phyloP scores from a whole-genome alignment of 2,888 invertebrate species.

The Stenodera caucasica region DNA sequence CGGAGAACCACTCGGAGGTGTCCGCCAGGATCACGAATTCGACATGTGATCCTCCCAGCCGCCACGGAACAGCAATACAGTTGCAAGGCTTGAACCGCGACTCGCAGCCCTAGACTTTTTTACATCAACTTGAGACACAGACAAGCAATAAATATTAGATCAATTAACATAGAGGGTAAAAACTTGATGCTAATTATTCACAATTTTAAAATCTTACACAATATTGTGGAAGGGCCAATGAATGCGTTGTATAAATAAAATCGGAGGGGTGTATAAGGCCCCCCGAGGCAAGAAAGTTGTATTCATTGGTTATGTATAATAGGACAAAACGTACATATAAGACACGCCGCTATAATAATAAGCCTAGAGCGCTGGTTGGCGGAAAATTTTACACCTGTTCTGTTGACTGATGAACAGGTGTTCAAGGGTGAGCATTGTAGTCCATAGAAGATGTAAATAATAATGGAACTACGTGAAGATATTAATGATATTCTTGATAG shows the following conservation, averaged over 20 bases:
- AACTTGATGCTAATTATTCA: too few relatives aligned
- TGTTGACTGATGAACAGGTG: conserved; percentile 8
- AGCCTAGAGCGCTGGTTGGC: not conserved
- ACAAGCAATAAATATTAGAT: too few relatives aligned
- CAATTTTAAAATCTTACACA: too few relatives aligned
- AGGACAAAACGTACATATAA: not conserved
- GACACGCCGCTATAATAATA: not conserved
- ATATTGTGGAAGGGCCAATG: not conserved
- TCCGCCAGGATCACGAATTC: not conserved
- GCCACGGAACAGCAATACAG: not conserved
- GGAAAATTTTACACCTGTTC: not conserved
- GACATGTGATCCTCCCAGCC: not conserved
- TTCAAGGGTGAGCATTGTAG: conserved; percentile 34
- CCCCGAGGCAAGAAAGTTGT: not conserved
- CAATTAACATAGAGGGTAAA: too few relatives aligned
- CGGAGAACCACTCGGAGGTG: not conserved
- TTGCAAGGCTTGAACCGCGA: not conserved
- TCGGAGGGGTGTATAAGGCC: not conserved
- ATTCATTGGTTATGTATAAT: not conserved
- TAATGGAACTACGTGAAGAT: conserved; percentile 39
- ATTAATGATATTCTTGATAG: conserved; percentile 39
- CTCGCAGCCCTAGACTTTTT: not conserved
- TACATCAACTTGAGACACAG: too few relatives aligned
- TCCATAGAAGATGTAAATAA: conserved; percentile 42
- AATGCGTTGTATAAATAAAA: not conserved